Base-by-base conservation (phyloP, 1,140 invertebrate species). In the Drosophila erecta region DNA sequence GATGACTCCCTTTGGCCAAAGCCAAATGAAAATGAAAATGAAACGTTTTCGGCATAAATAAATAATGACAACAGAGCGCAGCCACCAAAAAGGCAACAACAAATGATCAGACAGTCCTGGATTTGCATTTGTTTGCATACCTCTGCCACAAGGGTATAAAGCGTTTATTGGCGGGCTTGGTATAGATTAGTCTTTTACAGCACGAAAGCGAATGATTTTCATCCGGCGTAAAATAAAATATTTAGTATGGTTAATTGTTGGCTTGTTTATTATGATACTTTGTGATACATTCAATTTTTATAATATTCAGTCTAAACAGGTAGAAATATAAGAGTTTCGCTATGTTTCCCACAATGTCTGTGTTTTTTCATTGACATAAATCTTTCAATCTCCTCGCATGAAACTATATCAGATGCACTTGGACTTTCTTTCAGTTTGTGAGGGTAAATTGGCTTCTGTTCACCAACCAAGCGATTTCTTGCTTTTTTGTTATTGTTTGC, bases 1-100 rank as follows among this genome's bases (percentile, higher is more conserved):
- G 64, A 69, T 59, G 79, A 79, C 83, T 86, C 84, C 83, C 83
- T 86, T 70, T 86, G 71, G 79, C 73, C 81, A 74, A 74, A 85
- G 65, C 78, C 83, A 59, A 61, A 61, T 58, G 37, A 58, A 86
- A 86, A 86, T 86, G 81, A 86, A 86, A 83, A 84, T 85, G 81
- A 84, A 87, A 86, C 83, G 83, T 87, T 86, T 86, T 89, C 65
- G 79, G 84, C 79, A 86, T 86, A 86, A 86, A 86, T 86, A 86
- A 86, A 86, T 87, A 86, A 87, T 87, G 84, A 86, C 83, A 87
- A 83, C 72, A 61, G 54, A 60, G 44, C 49, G 44, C 49, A 77
- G 47, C 72, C 49, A 64, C 81, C 83, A 86, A 86, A 86, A 86
- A 79, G 83, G 84, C 76, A 86, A 89, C 72, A 86, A 86, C 83